Conservation (phyloP, 2,888 invertebrate species). For the Eupelmus urozonus region DNA sequence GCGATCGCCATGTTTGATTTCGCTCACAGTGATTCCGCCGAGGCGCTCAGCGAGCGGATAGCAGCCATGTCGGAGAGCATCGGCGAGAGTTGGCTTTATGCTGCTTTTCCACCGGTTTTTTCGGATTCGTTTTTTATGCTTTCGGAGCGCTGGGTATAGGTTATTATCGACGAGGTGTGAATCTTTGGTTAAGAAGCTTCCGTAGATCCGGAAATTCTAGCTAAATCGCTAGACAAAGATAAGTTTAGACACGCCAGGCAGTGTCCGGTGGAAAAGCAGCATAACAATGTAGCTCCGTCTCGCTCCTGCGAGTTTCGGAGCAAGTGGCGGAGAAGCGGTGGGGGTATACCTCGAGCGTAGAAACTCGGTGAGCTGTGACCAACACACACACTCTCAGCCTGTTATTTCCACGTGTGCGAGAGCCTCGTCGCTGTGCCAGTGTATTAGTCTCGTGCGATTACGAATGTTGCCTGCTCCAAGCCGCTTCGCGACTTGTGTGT, state of each 20-base stretch:
- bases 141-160: not conserved
- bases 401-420: no score
- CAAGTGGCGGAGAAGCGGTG: not conserved
- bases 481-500: not conserved
- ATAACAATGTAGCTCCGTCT: not conserved
- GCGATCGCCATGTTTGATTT: constrained; percentile 70
- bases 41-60: constrained; percentile 4
- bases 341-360: not conserved
- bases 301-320: constrained; percentile 1
- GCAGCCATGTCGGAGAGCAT: no score
- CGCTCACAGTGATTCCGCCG: constrained; percentile 26
- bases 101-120: not conserved
- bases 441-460: constrained; percentile 8
- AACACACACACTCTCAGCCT: not conserved
- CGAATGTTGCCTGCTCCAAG: constrained; percentile 8
- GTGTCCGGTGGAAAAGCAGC: no score
- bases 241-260: no score
- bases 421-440: no score
- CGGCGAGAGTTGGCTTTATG: not conserved
- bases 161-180: not conserved
- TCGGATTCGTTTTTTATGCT: no score
- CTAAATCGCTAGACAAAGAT: no score
- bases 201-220: no score
- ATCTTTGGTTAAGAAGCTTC: no score
- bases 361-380: constrained; percentile 31